phyloP scores from a whole-genome alignment of 2,888 invertebrate genomes.

The Cylloceria caligata region DNA sequence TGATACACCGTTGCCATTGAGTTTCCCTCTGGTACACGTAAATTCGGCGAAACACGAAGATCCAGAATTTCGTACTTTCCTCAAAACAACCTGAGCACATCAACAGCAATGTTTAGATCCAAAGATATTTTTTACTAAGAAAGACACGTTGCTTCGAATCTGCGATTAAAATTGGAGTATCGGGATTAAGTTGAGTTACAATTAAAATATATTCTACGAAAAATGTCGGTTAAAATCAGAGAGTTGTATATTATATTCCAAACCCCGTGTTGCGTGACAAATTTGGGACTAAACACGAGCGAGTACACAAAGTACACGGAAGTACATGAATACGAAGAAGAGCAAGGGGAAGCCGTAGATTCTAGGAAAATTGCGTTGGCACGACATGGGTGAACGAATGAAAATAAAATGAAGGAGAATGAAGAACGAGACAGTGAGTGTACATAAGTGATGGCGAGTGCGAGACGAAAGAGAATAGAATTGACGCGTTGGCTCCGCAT shows the following conservation, averaged over 20 bases:
- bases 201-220: neutral
- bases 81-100: conserved; percentile 11
- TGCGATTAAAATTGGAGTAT: neutral
- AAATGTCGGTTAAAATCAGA: neutral
- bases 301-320: conserved; percentile 3
- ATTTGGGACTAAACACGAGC: neutral
- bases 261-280: neutral
- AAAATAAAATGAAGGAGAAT: conserved; percentile 26
- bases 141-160: neutral
- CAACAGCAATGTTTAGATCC: conserved; percentile 16
- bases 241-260: conserved; percentile 4
- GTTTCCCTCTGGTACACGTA: conserved; percentile 25
- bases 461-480: conserved; percentile 48
- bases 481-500: conserved; percentile 25
- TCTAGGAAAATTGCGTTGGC: conserved; percentile 46
- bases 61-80: conserved; percentile 32
- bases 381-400: conserved; percentile 50
- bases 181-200: neutral
- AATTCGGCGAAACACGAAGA: conserved; percentile 41
- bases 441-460: conserved; percentile 29
- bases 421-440: conserved; percentile 17
- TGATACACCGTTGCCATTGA: conserved; percentile 46
- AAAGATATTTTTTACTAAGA: conserved; percentile 5
- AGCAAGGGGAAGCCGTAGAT: conserved; percentile 5
- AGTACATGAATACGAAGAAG: conserved; percentile 6